Evolutionary conservation across 1,140 invertebrate species (phyloP), one percentile per base, ranked within the genome.

Genomic region (Teleopsis dalmanni): DNA sequence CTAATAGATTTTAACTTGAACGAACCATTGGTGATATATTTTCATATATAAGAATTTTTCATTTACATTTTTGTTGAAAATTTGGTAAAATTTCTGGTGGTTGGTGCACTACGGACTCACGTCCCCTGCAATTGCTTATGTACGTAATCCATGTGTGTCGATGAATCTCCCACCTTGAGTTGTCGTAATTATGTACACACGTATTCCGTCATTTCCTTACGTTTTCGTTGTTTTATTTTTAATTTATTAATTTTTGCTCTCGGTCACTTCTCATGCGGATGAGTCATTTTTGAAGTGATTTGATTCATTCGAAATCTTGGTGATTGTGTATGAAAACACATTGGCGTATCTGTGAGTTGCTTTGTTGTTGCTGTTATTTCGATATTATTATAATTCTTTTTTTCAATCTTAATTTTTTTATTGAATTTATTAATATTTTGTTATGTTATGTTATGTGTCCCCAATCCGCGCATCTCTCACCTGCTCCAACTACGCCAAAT

Each of bases 201-300:
- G 4, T 37, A 23, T 19, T 1, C 16, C 27, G 19, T 25, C 13
- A 27, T 42, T 16, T 19, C 13, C 4, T 16, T 4, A 23, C 7
- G 4, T 14, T 41, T 29, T 27, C 13, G 6, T 7, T 37, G 3
- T 27, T 49, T 41, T 38, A 19, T 37, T n/a, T 48, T 48, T 18
- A 21, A 18, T 48, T 26, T 10, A 27, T 22, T 48, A 35, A n/a
- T 51, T 21, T 34, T 31, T 35, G 33, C 52, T 44, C 46, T 23
- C 51, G 42, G 36, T 27, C 29, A 46, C 48, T 52, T 40, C 47
- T 18, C 11, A 21, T 22, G 22, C 48, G 38, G 49, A 57, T 57
- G 56, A 57, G 47, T 57, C 56, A 57, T 53, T 50, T 45, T 35
- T 54, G 53, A 55, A 50, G 48, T 53, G 51, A 53, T 57, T 57